Evolutionary conservation across 2,888 invertebrate genomes (phyloP).

Genomic region (Glyphotaelius pellucidus): DNA sequence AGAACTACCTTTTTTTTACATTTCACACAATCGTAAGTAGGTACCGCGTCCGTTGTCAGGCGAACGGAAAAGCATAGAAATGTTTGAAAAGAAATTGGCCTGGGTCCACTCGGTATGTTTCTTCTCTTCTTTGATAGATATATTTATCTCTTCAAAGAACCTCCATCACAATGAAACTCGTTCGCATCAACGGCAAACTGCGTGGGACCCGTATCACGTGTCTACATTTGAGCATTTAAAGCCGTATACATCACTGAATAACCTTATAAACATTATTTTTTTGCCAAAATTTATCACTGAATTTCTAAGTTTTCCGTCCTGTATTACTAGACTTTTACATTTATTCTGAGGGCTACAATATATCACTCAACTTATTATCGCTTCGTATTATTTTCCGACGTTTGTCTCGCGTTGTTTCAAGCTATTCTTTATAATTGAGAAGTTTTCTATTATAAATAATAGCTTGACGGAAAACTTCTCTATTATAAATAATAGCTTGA

Average conservation of each 20-base stretch:
- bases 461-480: neutral
- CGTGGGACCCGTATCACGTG: conserved; percentile 23
- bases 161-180: conserved; percentile 12
- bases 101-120: neutral
- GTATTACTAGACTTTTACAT: neutral
- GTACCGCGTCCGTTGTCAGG: neutral
- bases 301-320: neutral
- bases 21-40: neutral
- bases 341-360: neutral
- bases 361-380: neutral
- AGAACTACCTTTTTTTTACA: neutral
- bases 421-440: neutral
- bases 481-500: neutral
- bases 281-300: neutral
- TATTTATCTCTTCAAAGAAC: conserved; percentile 32
- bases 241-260: neutral
- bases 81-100: neutral
- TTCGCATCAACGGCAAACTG: conserved; percentile 27
- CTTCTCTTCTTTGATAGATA: conserved; percentile 31
- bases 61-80: neutral
- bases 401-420: neutral
- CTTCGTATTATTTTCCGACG: neutral
- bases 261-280: neutral
- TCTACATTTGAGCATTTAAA: conserved; percentile 19
- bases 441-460: too few species aligned